A percentile compares a stretch with the other conserved stretches of the same genome.
These are phyloP conservation scores for Cactoblastis cactorum DNA, from an alignment of 2,888 invertebrate genomes.

Conservation along the genomic window DNA sequence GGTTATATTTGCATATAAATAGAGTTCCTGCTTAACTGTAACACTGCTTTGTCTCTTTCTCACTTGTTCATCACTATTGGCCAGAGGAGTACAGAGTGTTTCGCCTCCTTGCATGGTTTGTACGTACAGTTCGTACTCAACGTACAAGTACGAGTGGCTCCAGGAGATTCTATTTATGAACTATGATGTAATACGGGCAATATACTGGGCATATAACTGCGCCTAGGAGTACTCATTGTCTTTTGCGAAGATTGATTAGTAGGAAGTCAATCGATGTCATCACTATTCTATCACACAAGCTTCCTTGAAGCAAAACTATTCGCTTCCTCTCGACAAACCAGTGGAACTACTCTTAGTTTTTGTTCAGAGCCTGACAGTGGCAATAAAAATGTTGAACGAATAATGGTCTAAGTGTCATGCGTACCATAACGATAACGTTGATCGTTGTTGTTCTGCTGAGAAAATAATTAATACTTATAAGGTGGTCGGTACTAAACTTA, in stretches of 20 bases:
- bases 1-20: constrained; percentile 80
- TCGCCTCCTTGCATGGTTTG: constrained; percentile 64
- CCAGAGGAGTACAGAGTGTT: constrained; percentile 61
- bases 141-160: constrained; percentile 54
- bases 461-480: background rate
- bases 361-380: background rate
- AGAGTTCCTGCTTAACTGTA: constrained; percentile 80
- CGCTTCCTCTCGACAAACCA: background rate
- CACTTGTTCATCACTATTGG: constrained; percentile 49
- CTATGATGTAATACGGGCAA: constrained; percentile 66
- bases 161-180: constrained; percentile 74
- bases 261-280: constrained; percentile 30
- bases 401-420: constrained; percentile 7
- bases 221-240: constrained; percentile 42
- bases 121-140: constrained; percentile 47
- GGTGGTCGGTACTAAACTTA: background rate
- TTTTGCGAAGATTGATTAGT: constrained; percentile 26
- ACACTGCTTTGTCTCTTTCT: constrained; percentile 69
- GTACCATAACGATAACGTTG: background rate
- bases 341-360: background rate
- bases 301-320: constrained; percentile 22
- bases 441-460: background rate
- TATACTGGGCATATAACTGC: constrained; percentile 49
- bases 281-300: constrained; percentile 25
- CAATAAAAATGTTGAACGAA: constrained; percentile 3